phyloP scores from a whole-genome alignment of 2,797 vertebrate genomes.

The Eremophila alpestris region DNA sequence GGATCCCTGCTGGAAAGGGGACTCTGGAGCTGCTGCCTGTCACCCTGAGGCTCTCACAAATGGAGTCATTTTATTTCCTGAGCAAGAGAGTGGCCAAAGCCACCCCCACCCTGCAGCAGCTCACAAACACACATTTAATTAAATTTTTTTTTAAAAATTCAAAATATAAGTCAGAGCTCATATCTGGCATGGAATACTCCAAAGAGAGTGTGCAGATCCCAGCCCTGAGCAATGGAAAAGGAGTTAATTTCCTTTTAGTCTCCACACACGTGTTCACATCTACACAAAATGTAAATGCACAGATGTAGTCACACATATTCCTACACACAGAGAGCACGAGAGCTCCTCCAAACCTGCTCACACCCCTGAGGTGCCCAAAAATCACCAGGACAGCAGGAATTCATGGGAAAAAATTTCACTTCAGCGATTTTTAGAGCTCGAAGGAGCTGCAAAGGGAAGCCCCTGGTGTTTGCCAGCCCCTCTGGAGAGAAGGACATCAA shows the following conservation, averaged over 20 bases:
- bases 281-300: not conserved
- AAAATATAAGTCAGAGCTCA: not conserved
- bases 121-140: slow-evolving; percentile 33
- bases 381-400: not conserved
- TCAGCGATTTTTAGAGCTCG: not conserved
- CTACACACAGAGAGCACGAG: not conserved
- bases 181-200: not conserved
- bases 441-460: not conserved
- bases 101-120: not conserved
- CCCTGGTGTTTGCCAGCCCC: not conserved
- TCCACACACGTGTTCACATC: not conserved
- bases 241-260: not conserved
- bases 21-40: not conserved
- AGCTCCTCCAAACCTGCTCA: not conserved
- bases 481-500: not conserved
- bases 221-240: not conserved
- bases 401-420: not conserved
- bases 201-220: slow-evolving; percentile 43
- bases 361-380: not conserved
- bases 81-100: slow-evolving; percentile 16
- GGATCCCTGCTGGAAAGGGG: not conserved
- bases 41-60: not conserved
- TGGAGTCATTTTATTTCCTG: slow-evolving; percentile 39
- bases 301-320: not conserved
- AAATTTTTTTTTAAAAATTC: not conserved